Percentiles rank a stretch among this genome's conserved stretches.
These are phyloP conservation scores for Grantiella picta DNA, from an alignment of 2,113 vertebrate genomes.

Conservation along the genomic window DNA sequence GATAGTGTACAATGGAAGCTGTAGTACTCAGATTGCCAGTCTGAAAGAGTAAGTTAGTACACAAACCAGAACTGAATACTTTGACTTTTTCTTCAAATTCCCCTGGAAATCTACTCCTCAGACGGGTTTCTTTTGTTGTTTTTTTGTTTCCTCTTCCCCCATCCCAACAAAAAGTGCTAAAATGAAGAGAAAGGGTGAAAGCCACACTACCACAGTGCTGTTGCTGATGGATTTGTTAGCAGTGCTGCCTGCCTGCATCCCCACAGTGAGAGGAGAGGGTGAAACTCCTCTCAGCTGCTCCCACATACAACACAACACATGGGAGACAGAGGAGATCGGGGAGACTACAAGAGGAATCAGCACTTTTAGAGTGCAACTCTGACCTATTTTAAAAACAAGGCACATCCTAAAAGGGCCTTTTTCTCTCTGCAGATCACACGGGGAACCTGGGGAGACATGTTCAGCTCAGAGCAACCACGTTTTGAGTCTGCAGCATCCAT, in stretches of 20 bases:
- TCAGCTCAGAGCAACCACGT: not conserved
- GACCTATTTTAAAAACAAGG: not conserved
- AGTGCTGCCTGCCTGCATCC: not conserved
- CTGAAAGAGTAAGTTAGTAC: not conserved
- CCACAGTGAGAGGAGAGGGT: not conserved
- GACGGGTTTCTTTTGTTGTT: not conserved
- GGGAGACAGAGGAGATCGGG: not conserved
- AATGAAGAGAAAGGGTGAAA: not conserved
- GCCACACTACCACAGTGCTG: fast-evolving
- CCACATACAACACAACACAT: fast-evolving
- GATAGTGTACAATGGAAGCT: fast-evolving
- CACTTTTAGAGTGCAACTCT: not conserved
- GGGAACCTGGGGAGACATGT: not conserved
- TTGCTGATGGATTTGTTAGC: not conserved
- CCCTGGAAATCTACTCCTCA: not conserved
- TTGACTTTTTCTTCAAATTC: not conserved
- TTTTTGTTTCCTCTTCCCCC: not conserved
- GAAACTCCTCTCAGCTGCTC: not conserved
- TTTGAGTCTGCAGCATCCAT: not conserved
- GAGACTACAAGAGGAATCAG: not conserved
- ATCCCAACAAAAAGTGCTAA: not conserved
- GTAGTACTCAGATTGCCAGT: not conserved
- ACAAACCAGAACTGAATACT: not conserved
- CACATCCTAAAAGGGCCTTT: not conserved
- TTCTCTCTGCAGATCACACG: not conserved